Evolutionary conservation across 2,888 invertebrate species (phyloP), one percentile per base, ranked within the genome.

Genomic region (Pristionchus exspectatus): DNA sequence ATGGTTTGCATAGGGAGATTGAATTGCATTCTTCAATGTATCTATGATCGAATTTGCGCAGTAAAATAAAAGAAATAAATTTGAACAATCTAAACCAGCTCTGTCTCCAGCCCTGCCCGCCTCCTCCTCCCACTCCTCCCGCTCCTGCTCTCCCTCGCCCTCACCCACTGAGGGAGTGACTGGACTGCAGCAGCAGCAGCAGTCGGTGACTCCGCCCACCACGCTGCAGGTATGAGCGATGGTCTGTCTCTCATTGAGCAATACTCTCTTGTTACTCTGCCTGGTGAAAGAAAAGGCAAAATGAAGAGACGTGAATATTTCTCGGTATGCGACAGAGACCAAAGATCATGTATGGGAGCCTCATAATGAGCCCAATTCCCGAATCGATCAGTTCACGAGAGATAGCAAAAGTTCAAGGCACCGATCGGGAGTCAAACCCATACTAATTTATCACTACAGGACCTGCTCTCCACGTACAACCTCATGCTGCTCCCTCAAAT

Each of bases 391-490:
- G 38, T 38, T 38, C 38, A 38, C 38, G 2, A 38, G 38, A 38
- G 38, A 38, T 38, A 38, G 44, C 44, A 50, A 50, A 50, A 50
- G 44, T 50, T 50, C 83, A 38, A 9, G 50, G 18, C 21, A 56
- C 27, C 54, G 10, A 56, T 9, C 44, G 10, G 44, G 44, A 54
- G 21, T 56, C 27, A 10, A 54, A 30, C 30, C 16, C 18, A n/a
- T 2, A 33, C 21, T 5, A 85, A 56, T n/a, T 27, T 30, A 85
- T 59, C 21, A 21, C 24, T n/a, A 5, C 89, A 77, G 69, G 89
- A 89, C n/a, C 85, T 89, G 21, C 81, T 89, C 1, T 30, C 63
- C 16, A 56, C 89, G 24, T 89, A 89, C 89, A 89, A 89, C 66
- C 16, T 89, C 21, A 69, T 89, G 30, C 30, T 89, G 21, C 85